Evolutionary conservation across 2,113 vertebrate genomes (phyloP).

Genomic region (Atractosteus spatula): DNA sequence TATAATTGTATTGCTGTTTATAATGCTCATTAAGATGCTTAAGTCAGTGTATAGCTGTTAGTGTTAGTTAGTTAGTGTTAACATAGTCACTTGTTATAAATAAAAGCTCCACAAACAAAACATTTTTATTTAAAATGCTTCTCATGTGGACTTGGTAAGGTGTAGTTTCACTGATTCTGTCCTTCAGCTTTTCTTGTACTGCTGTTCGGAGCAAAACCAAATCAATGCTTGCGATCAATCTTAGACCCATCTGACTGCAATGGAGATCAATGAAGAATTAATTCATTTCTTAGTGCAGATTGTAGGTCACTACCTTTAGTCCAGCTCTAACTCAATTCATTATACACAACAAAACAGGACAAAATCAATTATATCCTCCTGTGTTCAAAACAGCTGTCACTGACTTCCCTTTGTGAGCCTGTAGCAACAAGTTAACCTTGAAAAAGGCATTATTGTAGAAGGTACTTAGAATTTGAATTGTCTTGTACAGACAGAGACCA

Average conservation of each 20-base stretch:
- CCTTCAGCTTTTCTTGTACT: background rate
- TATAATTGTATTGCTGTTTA: no score
- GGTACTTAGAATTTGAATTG: background rate
- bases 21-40: no score
- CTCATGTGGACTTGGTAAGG: background rate
- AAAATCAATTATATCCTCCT: background rate
- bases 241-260: background rate
- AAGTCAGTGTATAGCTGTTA: no score
- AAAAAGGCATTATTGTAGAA: background rate
- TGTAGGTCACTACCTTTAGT: background rate
- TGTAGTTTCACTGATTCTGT: background rate
- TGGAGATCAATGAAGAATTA: slow-evolving; percentile 6
- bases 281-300: background rate
- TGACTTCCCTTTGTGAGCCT: background rate
- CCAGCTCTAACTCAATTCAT: background rate
- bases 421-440: background rate
- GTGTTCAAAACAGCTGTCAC: background rate
- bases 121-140: no score
- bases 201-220: background rate
- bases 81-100: no score
- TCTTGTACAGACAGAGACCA: background rate
- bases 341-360: background rate
- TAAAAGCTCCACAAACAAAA: no score
- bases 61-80: no score
- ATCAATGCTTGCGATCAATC: background rate